Base-by-base conservation (phyloP, 2,888 invertebrate genomes). In the Ptychoptera albimana region DNA sequence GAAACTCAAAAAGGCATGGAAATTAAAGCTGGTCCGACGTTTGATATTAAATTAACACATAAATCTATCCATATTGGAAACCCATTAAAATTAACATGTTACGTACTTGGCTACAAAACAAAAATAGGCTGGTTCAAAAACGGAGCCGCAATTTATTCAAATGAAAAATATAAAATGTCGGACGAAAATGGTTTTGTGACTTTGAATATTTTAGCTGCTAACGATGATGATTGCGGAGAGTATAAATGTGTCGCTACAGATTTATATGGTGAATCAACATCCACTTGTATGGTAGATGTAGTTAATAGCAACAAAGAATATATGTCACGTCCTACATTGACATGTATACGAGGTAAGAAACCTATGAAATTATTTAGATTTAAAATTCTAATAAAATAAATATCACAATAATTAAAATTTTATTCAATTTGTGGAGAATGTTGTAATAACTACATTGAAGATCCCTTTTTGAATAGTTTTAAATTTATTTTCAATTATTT, bases 171-270 rank as follows among this genome's bases (percentile, higher is more conserved):
- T 48, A 54, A 48, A 43, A 53, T 54, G 45, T 56, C 56, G 5
- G 77, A 79, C 54, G 81, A 80, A 4, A 70, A 84, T 48, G 79
- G 64, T 13, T 51, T 65, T 3, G 55, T 80, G 29, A 81, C 78
- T 43, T 61, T 88, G 48, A 85, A 87, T 67, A 74, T 88, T 23
- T 61, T 74, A 36, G 74, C 79, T 52, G 77, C 78, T 2, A 68
- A 71, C 11, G 67, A 74, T 1, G 68, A 66, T 47, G 87, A 88
- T 65, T 74, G 78, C 10, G 89, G 83, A 15, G 79, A 85, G 55
- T 89, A 87, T 57, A 75, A 77, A 12, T 89, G 89, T 59, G 69
- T 80, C 9, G 86, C 82, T 11, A 73, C 72, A 50, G 88, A 88
- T 61, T 71, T 53, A 43, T 60, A 59, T 53, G 65, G 65, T 51